Evolutionary conservation across 2,797 vertebrate genomes (phyloP).

Genomic region (Coilia nasus): DNA sequence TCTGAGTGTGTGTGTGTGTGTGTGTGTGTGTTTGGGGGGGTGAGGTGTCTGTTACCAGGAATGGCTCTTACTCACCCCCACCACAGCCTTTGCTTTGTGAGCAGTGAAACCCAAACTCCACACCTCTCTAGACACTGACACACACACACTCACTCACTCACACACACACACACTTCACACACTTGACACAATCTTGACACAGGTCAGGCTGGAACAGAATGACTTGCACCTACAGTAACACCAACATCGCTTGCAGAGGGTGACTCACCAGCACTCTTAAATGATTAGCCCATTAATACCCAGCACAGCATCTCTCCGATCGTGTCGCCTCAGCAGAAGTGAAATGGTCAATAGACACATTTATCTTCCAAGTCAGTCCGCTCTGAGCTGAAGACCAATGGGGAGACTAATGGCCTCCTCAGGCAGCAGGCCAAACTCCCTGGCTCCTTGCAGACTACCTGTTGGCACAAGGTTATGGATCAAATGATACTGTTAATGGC

Average conservation of each 20-base stretch:
- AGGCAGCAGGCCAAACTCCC: conserved; percentile 30
- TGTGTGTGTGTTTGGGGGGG: conserved; percentile 33
- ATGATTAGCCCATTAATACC: no score
- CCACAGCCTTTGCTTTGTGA: background rate
- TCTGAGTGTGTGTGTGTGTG: conserved; percentile 31
- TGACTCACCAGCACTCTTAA: background rate
- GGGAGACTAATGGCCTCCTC: conserved; percentile 24
- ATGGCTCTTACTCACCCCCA: background rate
- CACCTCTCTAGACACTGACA: conserved; percentile 15
- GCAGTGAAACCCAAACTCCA: background rate
- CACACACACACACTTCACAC: conserved; percentile 36
- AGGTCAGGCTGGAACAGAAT: background rate
- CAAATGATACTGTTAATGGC: conserved; percentile 46
- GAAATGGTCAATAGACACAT: no score
- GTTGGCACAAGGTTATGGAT: conserved; percentile 31
- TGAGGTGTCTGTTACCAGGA: conserved; percentile 23
- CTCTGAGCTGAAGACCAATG: no score
- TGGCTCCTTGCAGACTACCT: conserved; percentile 34
- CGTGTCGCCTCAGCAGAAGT: no score
- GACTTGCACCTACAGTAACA: no score
- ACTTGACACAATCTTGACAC: background rate
- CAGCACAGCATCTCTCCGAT: no score
- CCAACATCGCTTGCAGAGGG: background rate
- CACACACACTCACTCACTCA: conserved; percentile 33
- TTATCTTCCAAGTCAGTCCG: no score